These are phyloP conservation scores for Galago senegalensis DNA, from an alignment of 2,797 vertebrate genomes.

Conservation along the genomic window DNA sequence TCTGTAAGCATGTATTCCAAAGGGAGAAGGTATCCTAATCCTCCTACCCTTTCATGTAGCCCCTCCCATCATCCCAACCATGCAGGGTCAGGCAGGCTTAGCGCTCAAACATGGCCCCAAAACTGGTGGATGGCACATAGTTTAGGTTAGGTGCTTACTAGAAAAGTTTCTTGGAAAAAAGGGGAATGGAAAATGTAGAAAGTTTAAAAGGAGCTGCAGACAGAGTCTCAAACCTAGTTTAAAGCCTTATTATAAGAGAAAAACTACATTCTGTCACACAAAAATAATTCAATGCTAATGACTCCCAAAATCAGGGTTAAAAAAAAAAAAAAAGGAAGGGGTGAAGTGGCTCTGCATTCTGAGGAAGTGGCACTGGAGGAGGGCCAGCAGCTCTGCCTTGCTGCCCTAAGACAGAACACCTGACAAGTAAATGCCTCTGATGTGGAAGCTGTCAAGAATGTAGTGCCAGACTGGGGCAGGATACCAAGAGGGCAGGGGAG, in stretches of 20 bases:
- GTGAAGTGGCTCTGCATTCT: not conserved
- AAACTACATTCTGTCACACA: conserved; percentile 51
- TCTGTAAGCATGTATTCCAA: conserved; percentile 17
- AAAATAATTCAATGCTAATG: conserved; percentile 27
- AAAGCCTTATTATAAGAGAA: conserved; percentile 49
- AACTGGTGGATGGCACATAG: conserved; percentile 22
- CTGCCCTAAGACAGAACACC: not conserved
- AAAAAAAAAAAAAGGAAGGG: not conserved
- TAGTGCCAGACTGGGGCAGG: conserved; percentile 7
- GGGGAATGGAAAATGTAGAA: conserved; percentile 56
- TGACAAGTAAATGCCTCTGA: conserved; percentile 68
- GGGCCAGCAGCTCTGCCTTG: not conserved
- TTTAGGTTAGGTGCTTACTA: conserved; percentile 51
- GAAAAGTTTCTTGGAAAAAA: conserved; percentile 72
- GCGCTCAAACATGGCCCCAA: conserved; percentile 23
- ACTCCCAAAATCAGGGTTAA: not conserved
- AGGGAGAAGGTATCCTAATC: not conserved
- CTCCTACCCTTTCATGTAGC: conserved; percentile 25
- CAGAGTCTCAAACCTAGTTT: conserved; percentile 26
- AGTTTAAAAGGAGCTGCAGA: conserved; percentile 47
- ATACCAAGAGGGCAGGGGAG: not conserved
- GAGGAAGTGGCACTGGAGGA: not conserved
- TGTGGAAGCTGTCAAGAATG: not conserved
- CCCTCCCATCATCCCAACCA: conserved; percentile 73
- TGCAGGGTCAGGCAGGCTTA: conserved; percentile 61